These are phyloP conservation scores for Toxotes lorentzi DNA, from an alignment of 2,797 vertebrate species.

Conservation along the genomic window DNA sequence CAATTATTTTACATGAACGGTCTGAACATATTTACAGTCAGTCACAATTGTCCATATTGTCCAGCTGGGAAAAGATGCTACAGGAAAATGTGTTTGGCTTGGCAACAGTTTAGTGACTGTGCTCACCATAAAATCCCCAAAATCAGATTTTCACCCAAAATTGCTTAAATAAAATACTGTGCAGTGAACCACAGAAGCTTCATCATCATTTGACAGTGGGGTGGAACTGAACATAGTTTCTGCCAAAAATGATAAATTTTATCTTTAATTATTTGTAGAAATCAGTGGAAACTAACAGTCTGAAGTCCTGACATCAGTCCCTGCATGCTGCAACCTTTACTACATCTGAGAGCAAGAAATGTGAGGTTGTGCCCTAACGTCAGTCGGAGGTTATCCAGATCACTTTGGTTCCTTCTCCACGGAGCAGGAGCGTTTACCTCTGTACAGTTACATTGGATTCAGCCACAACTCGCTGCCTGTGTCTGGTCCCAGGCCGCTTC, in stretches of 20 bases:
- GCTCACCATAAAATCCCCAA: not conserved
- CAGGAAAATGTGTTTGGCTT: not conserved
- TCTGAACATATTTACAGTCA: conserved; percentile 48
- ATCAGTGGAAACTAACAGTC: not conserved
- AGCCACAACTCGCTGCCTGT: not conserved
- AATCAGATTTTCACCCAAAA: conserved; percentile 11
- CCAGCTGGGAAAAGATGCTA: not conserved
- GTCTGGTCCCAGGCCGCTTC: no score
- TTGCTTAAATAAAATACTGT: not conserved
- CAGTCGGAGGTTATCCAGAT: not conserved
- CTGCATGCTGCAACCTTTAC: not conserved
- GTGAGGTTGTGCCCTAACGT: no score
- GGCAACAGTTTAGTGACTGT: not conserved
- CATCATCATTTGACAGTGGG: not conserved
- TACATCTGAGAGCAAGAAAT: not conserved
- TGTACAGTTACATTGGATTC: not conserved
- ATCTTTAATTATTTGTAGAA: not conserved
- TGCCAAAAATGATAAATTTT: not conserved
- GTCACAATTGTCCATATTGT: not conserved
- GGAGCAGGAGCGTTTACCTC: not conserved
- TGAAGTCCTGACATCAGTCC: not conserved
- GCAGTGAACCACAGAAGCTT: no score
- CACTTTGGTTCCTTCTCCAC: not conserved
- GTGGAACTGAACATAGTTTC: not conserved
- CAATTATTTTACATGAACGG: conserved; percentile 25